Conservation (phyloP, 2,113 vertebrate genomes). For the Nerophis lumbriciformis region DNA sequence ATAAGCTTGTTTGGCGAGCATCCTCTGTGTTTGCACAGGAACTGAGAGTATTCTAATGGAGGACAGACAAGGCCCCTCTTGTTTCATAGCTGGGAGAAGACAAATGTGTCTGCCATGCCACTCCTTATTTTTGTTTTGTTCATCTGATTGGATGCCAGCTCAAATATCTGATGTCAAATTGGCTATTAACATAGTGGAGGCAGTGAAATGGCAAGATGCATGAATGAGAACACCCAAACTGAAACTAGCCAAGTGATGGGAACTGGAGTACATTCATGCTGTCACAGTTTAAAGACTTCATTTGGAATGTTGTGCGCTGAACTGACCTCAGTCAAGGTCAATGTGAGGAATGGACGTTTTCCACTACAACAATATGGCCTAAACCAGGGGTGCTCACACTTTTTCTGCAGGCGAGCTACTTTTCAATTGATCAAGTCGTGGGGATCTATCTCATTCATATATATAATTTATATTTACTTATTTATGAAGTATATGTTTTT, state of each 20-base stretch:
- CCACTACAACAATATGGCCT: too few species aligned
- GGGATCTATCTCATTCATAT: too few species aligned
- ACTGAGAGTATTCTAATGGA: conserved; percentile 79
- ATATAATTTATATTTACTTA: too few species aligned
- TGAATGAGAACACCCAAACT: conserved; percentile 43
- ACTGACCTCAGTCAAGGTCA: neutral
- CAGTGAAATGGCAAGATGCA: conserved; percentile 50
- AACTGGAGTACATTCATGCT: conserved; percentile 33
- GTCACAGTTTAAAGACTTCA: neutral
- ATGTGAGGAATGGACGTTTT: neutral
- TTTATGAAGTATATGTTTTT: too few species aligned
- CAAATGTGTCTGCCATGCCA: conserved; percentile 72
- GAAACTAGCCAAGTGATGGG: conserved; percentile 48
- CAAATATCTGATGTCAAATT: conserved; percentile 78
- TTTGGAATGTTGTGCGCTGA: neutral
- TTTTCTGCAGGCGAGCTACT: too few species aligned
- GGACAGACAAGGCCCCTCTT: conserved; percentile 66
- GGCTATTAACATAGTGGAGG: conserved; percentile 66
- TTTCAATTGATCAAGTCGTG: too few species aligned
- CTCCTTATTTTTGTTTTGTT: conserved; percentile 41
- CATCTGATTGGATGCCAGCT: conserved; percentile 75
- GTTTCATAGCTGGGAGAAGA: conserved; percentile 73
- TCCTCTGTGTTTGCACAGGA: conserved; percentile 86
- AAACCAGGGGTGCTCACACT: too few species aligned
- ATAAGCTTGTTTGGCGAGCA: conserved; percentile 86